A percentile compares a stretch with the other conserved stretches of the same genome.
Evolutionary conservation across 2,113 vertebrate species (phyloP).

Genomic region (Dunckerocampus dactyliophorus): DNA sequence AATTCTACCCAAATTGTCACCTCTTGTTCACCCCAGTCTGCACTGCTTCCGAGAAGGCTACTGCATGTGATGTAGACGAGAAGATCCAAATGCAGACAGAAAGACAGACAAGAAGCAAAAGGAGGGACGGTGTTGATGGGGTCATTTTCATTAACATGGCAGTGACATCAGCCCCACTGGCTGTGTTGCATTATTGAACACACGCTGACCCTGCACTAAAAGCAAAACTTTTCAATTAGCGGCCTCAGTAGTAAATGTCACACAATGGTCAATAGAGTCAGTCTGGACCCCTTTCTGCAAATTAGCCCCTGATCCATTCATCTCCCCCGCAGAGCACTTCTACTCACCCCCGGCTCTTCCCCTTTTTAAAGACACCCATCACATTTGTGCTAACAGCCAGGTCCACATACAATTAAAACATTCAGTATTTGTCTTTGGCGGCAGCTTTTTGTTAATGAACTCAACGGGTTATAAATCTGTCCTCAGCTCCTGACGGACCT

Average conservation of each 20-base stretch:
- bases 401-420: background rate
- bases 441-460: background rate
- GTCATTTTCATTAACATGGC: constrained; percentile 54
- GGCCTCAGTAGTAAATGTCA: constrained; percentile 63
- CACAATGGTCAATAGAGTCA: constrained; percentile 53
- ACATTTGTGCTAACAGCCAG: background rate
- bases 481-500: constrained; percentile 92
- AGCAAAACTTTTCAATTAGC: constrained; percentile 68
- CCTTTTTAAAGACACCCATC: constrained; percentile 6
- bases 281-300: constrained; percentile 36
- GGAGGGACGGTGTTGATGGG: constrained; percentile 22
- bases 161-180: constrained; percentile 47
- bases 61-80: background rate
- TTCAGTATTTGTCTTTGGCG: background rate
- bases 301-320: constrained; percentile 20
- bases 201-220: constrained; percentile 61
- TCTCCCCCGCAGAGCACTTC: constrained; percentile 1
- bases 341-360: constrained; percentile 5
- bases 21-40: no score
- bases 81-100: constrained; percentile 4
- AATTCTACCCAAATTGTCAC: no score
- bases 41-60: background rate
- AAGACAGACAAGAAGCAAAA: constrained; percentile 20
- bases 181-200: constrained; percentile 67
- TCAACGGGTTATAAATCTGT: constrained; percentile 18